Conservation (phyloP, 2,888 invertebrate species). For the Drosophila maculinotata region DNA sequence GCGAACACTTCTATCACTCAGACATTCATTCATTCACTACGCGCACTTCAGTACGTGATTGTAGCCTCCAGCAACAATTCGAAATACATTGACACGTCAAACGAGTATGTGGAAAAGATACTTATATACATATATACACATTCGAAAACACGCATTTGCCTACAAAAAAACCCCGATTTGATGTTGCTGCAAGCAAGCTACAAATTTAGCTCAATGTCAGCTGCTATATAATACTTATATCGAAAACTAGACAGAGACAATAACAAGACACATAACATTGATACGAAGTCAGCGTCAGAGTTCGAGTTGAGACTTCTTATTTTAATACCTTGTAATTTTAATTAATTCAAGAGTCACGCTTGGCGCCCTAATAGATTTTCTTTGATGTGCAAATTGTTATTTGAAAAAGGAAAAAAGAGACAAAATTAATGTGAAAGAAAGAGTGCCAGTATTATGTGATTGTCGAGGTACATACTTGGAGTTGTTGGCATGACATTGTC, state of each 20-base stretch:
- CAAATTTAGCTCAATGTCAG: constrained; percentile 78
- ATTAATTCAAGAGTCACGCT: constrained; percentile 58
- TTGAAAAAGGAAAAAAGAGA: constrained; percentile 1
- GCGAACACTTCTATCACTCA: constrained; percentile 10
- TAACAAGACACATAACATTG: constrained; percentile 41
- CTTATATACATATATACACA: constrained; percentile 10
- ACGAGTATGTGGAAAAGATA: constrained; percentile 41
- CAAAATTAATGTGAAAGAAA: neutral
- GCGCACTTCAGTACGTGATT: constrained; percentile 18
- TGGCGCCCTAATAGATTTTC: constrained; percentile 18
- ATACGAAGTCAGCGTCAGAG: constrained; percentile 8
- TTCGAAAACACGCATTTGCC: too few species aligned
- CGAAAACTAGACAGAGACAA: constrained; percentile 25
- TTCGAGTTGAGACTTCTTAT: constrained; percentile 32
- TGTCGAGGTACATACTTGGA: constrained; percentile 39
- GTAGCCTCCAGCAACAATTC: constrained; percentile 20
- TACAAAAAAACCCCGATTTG: constrained; percentile 23
- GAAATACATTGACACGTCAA: constrained; percentile 36
- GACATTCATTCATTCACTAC: constrained; percentile 6
- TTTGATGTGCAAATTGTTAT: constrained; percentile 4
- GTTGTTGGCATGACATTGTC: constrained; percentile 15
- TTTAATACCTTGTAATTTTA: constrained; percentile 42
- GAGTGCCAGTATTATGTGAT: constrained; percentile 3
- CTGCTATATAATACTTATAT: constrained; percentile 54
- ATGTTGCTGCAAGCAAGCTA: constrained; percentile 23